Evolutionary conservation across 2,797 vertebrate genomes (phyloP).

Genomic region (Lycodopsis pacificus): DNA sequence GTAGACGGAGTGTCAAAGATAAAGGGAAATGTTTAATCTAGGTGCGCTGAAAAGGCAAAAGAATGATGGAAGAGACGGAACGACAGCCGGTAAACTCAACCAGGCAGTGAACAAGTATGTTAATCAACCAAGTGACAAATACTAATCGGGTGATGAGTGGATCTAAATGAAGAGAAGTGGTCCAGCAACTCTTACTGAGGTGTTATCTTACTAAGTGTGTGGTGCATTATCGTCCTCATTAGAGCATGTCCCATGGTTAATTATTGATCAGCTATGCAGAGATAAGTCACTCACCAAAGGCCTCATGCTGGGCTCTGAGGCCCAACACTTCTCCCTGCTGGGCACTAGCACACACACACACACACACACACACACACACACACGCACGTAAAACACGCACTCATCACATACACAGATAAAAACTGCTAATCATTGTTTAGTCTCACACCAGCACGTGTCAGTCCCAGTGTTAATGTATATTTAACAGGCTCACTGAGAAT

Average conservation of each 20-base stretch:
- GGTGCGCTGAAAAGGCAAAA: neutral
- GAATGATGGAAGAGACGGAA: conserved; percentile 7
- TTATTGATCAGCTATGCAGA: conserved; percentile 84
- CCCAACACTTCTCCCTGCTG: conserved; percentile 58
- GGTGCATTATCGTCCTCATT: conserved; percentile 81
- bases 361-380: conserved; percentile 15
- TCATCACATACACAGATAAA: conserved; percentile 13
- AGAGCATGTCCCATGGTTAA: conserved; percentile 77
- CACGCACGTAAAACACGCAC: conserved; percentile 17
- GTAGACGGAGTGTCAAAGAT: neutral
- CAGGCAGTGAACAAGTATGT: conserved; percentile 38
- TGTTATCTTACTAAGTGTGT: conserved; percentile 68
- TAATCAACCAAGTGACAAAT: conserved; percentile 58
- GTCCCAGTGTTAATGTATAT: conserved; percentile 46
- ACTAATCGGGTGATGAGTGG: conserved; percentile 67
- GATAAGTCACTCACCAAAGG: conserved; percentile 73
- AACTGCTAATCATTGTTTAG: conserved; percentile 61
- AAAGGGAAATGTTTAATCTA: neutral
- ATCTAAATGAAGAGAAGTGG: conserved; percentile 68
- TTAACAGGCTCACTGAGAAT: conserved; percentile 41
- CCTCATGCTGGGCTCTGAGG: conserved; percentile 65
- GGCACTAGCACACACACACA: conserved; percentile 35
- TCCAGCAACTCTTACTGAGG: conserved; percentile 52
- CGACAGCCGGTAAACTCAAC: conserved; percentile 13
- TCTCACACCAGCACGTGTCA: conserved; percentile 33